phyloP scores from a whole-genome alignment of 1,140 invertebrate genomes.

The Calephelis nemesis region DNA sequence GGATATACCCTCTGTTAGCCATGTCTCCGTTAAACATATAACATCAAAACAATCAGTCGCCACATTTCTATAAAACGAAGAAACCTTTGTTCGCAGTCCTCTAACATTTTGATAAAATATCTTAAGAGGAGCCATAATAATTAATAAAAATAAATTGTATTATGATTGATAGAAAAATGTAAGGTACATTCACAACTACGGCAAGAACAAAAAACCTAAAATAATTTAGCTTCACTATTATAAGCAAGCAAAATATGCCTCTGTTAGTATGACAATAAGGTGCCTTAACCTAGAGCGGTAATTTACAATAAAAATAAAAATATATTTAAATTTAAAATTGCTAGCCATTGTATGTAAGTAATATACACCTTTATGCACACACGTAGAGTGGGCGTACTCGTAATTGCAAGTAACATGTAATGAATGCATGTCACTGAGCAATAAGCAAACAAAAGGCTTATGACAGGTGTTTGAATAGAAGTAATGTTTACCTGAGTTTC shows the following conservation, averaged over 20 bases:
- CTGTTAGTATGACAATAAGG: too few relatives aligned
- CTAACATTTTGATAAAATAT: constrained; percentile 23
- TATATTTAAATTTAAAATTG: background rate
- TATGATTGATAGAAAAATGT: background rate
- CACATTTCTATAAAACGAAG: constrained; percentile 14
- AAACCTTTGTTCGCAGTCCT: constrained; percentile 19
- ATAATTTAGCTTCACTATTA: background rate
- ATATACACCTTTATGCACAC: background rate
- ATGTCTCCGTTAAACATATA: constrained; percentile 21
- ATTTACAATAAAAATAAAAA: too few relatives aligned
- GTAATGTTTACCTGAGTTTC: background rate
- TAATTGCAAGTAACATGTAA: background rate
- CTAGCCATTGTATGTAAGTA: background rate
- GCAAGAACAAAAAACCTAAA: background rate
- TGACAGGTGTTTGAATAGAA: background rate
- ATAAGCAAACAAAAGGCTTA: constrained; percentile 3
- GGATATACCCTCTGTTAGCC: constrained; percentile 4
- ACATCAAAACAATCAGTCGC: constrained; percentile 12
- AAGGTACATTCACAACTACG: background rate
- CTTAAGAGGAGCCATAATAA: constrained; percentile 2
- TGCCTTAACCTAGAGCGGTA: too few relatives aligned
- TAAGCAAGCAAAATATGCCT: background rate
- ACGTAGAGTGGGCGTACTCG: background rate
- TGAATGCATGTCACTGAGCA: background rate
- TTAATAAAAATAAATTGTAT: background rate